Base-by-base conservation (phyloP, 2,888 invertebrate genomes). In the Drosophila prolongata region DNA sequence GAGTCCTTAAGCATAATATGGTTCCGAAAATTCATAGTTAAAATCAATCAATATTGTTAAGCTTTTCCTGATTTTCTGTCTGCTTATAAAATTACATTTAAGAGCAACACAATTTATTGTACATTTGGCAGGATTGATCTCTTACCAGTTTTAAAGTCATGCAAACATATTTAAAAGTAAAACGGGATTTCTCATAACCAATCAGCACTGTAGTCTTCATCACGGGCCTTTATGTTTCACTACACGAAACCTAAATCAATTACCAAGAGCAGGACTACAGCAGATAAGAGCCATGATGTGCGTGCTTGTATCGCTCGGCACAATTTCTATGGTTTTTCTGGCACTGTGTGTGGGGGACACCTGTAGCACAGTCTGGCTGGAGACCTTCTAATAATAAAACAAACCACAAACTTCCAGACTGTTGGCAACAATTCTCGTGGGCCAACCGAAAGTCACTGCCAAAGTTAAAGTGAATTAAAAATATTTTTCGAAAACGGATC, bases 221-320 rank as follows among this genome's bases (percentile, higher is more conserved):
- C 37, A 10, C 16, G 37, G 14, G n/a, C 8, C 24, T 30, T 54
- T 34, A 30, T 37, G 46, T 38, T 43, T 24, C 46, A 53, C 65
- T 53, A 53, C 60, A 58, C 52, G 46, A 60, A 40, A 53, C 52
- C 52, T 65, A 65, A 65, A 65, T 65, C 65, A 60, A 65, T 65
- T 59, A 65, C 46, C 44, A 16, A 14, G 44, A 44, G 44, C 11
- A 37, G 13, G 24, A 46, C 43, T 14, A 42, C 27, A 54, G 43
- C n/a, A 19, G 19, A 11, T 13, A 43, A 42, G 19, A 35, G 55
- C 47, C 30, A 34, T 14, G 47, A 47, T 44, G 55, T 35, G 34
- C 55, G 19, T 19, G 55, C 6, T 1, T 11, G 43, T 40, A 34
- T 34, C 11, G 30, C 30, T 16, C 1, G 13, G 16, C 16, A 16